A percentile compares a stretch with the other conserved stretches of the same genome.
Conservation (phyloP, 2,797 vertebrate species). For the Botia kubotai region DNA sequence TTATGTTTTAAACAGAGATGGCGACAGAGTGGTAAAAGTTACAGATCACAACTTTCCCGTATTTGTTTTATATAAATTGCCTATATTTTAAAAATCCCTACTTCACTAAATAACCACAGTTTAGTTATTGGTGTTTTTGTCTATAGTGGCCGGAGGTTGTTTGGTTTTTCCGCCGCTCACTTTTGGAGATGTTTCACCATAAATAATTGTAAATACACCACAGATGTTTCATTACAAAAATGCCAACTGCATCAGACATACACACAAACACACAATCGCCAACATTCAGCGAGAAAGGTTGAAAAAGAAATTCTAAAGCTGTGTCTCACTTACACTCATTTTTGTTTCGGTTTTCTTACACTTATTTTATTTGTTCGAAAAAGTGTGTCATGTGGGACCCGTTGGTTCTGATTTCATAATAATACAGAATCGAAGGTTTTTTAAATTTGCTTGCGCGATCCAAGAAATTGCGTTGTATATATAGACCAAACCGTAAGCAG, state of each 20-base stretch:
- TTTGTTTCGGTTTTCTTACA: no score
- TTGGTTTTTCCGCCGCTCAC: background rate
- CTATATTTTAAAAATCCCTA: background rate
- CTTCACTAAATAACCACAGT: background rate
- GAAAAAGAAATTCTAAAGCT: background rate
- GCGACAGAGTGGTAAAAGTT: no score
- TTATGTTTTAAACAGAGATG: no score
- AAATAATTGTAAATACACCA: constrained; percentile 16
- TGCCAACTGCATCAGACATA: constrained; percentile 3
- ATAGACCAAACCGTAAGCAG: background rate
- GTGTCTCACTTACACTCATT: background rate
- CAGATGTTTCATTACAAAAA: constrained; percentile 35
- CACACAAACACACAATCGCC: constrained; percentile 14
- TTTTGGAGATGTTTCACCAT: constrained; percentile 23
- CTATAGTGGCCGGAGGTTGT: background rate
- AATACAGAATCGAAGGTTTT: no score
- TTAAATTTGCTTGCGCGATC: no score
- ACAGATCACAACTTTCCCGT: no score
- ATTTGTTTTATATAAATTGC: no score
- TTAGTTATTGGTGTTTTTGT: background rate
- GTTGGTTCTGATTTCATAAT: no score
- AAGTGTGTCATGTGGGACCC: no score
- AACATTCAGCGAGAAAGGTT: background rate
- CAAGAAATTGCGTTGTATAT: no score
- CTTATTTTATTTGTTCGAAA: no score